Evolutionary conservation across 1,140 invertebrate species (phyloP), one percentile per base, ranked within the genome.

Genomic region (Lethocerus indicus): DNA sequence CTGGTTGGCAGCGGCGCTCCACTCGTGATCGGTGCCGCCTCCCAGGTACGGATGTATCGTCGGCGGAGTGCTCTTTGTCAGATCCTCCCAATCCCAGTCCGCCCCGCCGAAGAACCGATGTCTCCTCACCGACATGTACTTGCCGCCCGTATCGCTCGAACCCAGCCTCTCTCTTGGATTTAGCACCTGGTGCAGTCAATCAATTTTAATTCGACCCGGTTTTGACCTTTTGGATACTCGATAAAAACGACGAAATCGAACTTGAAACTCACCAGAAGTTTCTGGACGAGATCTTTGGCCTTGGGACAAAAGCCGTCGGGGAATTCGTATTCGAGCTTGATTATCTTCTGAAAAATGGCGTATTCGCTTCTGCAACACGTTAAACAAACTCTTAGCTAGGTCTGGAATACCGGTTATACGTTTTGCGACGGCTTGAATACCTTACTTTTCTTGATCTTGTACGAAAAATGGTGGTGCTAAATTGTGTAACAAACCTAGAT

Each of bases 311-410:
- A 96, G 20, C 83, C 87, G 61, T 89, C 83, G 1, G 93, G 92
- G 62, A 95, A 91, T 51, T 85, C 81, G 63, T 94, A 97, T 7
- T 93, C 81, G 55, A 94, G 71, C 60, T 83, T 86, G 7, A 88
- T 64, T 56, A 98, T 95, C 67, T 95, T 95, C 65, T 95, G 86
- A 64, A 98, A 96, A 43, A 96, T 96, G 53, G 93, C 74, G 69
- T 94, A 98, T 63, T 98, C 95, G 66, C 83, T 93, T 50, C 84
- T 76, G 60, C 21, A 67, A 57, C n/a, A n/a, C n/a, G n/a, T n/a
- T n/a, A n/a, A n/a, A n/a, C n/a, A n/a, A n/a, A n/a, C n/a, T n/a
- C n/a, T n/a, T n/a, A n/a, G n/a, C n/a, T n/a, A n/a, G n/a, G n/a
- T n/a, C n/a, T n/a, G n/a, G n/a, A n/a, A n/a, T n/a, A n/a, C n/a